Conservation (phyloP, 2,113 vertebrate species). For the Suricata suricatta region DNA sequence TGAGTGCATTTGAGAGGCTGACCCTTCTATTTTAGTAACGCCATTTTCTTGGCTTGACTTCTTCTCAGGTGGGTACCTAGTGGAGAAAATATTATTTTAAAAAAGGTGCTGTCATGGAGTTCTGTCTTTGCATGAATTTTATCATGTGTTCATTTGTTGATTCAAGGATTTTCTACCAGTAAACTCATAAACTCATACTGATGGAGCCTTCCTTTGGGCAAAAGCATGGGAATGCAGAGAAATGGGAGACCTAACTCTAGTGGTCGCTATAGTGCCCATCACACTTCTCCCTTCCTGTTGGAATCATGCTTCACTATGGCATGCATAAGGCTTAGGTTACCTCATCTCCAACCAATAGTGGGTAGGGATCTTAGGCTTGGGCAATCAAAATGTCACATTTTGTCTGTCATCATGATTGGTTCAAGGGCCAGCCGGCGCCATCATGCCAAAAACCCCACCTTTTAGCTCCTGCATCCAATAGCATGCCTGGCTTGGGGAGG, state of each 20-base stretch:
- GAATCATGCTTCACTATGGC: background rate
- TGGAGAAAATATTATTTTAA: background rate
- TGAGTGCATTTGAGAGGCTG: background rate
- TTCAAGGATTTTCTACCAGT: background rate
- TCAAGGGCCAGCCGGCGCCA: background rate
- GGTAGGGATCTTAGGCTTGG: background rate
- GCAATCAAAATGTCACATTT: background rate
- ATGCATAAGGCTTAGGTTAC: background rate
- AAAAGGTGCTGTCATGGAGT: background rate
- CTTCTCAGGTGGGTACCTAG: background rate
- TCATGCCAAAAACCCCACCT: background rate
- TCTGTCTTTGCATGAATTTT: background rate
- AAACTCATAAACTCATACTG: background rate
- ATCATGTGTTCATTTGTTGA: background rate
- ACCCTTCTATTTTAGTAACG: background rate
- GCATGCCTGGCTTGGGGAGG: background rate
- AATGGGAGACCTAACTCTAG: background rate
- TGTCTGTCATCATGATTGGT: background rate
- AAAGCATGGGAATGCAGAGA: background rate
- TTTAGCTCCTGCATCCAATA: background rate
- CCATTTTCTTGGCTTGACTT: background rate
- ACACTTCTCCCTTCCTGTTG: background rate
- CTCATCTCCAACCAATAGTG: background rate
- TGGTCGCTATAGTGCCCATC: rapidly evolving
- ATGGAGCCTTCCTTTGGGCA: background rate